phyloP scores from a whole-genome alignment of 2,113 vertebrate species.

The Loxodonta africana region DNA sequence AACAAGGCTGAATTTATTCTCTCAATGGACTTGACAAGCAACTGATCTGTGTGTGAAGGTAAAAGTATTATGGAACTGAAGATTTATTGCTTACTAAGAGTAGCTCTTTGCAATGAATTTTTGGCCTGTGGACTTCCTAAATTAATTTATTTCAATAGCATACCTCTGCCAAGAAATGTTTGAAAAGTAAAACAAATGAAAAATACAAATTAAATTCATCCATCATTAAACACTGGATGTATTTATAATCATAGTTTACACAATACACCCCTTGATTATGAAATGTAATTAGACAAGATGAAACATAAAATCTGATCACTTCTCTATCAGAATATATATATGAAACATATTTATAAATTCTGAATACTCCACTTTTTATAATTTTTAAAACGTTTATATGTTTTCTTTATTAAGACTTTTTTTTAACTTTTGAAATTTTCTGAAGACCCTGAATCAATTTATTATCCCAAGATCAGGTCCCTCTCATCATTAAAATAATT shows the following conservation, averaged over 20 bases:
- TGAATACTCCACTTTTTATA: background rate
- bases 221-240: background rate
- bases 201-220: background rate
- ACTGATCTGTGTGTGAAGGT: constrained; percentile 17
- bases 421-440: constrained; percentile 20
- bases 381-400: background rate
- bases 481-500: background rate
- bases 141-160: constrained; percentile 42
- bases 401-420: background rate
- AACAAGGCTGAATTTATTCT: constrained; percentile 35
- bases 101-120: background rate
- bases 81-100: background rate
- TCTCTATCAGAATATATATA: background rate
- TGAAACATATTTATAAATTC: background rate
- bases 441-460: background rate
- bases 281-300: background rate
- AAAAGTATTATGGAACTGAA: constrained; percentile 54
- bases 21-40: constrained; percentile 1
- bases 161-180: background rate
- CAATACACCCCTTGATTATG: background rate
- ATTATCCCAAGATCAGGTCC: background rate
- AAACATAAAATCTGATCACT: background rate
- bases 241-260: background rate
- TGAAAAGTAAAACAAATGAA: constrained; percentile 5
- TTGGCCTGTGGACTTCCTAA: constrained; percentile 47